A percentile compares a stretch with the other conserved stretches of the same genome.
Evolutionary conservation across 2,113 vertebrate genomes (phyloP).

Genomic region (Notothenia coriiceps): DNA sequence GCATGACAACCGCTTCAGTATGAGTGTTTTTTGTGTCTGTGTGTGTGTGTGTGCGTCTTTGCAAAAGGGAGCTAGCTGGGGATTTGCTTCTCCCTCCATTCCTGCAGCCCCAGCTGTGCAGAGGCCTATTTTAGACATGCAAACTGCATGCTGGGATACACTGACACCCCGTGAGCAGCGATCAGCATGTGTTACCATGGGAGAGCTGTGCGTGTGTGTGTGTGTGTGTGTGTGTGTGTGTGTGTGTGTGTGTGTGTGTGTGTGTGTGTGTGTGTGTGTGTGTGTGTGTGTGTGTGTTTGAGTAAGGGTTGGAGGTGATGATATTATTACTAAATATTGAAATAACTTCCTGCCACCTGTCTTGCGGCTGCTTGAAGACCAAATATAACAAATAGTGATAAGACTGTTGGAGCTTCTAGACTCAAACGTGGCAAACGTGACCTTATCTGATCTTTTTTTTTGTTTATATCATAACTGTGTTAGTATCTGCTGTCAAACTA

Average conservation of each 20-base stretch:
- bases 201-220: conserved; percentile 22
- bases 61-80: conserved; percentile 54
- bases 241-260: too few species aligned
- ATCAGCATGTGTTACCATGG: conserved; percentile 89
- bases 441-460: too few species aligned
- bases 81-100: conserved; percentile 39
- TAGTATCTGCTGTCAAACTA: too few species aligned
- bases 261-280: too few species aligned
- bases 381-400: conserved; percentile 88
- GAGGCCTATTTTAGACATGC: conserved; percentile 79
- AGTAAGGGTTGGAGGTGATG: conserved; percentile 72
- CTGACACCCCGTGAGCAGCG: conserved; percentile 86
- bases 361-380: conserved; percentile 88
- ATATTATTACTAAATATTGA: conserved; percentile 95
- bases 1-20: conserved; percentile 38
- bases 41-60: conserved; percentile 19
- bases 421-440: background rate
- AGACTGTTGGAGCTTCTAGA: conserved; percentile 79
- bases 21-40: too few species aligned
- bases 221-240: conserved; percentile 24
- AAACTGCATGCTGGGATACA: conserved; percentile 85
- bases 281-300: too few species aligned
- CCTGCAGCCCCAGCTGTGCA: conserved; percentile 85
- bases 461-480: too few species aligned
- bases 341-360: conserved; percentile 97